phyloP scores from a whole-genome alignment of 2,888 invertebrate genomes.

The Thera britannica region DNA sequence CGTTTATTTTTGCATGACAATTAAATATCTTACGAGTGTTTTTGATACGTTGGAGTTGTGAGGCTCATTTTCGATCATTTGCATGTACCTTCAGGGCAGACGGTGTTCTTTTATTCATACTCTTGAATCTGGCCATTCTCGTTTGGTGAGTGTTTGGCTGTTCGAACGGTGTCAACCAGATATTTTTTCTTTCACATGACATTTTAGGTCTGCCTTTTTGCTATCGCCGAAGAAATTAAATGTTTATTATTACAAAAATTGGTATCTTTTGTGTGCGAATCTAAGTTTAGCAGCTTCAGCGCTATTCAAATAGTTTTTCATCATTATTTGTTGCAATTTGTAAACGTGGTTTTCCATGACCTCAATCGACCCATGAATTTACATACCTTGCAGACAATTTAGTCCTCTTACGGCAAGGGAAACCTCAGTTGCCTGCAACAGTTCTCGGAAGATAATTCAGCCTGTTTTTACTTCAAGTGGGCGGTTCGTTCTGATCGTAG shows the following conservation, averaged over 20 bases:
- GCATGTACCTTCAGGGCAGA: conserved; percentile 65
- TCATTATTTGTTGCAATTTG: conserved; percentile 44
- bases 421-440: conserved; percentile 53
- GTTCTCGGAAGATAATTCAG: conserved; percentile 66
- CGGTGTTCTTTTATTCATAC: conserved; percentile 72
- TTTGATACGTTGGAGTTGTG: conserved; percentile 56
- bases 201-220: conserved; percentile 51
- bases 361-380: conserved; percentile 57
- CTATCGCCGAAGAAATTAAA: conserved; percentile 51
- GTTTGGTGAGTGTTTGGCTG: conserved; percentile 63
- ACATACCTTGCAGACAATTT: conserved; percentile 54
- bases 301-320: conserved; percentile 46
- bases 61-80: conserved; percentile 63
- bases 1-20: conserved; percentile 77
- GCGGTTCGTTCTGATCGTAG: conserved; percentile 68
- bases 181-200: conserved; percentile 59
- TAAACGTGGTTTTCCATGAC: conserved; percentile 48
- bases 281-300: conserved; percentile 30
- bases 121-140: conserved; percentile 72
- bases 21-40: conserved; percentile 62
- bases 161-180: conserved; percentile 68
- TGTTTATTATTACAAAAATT: conserved; percentile 47
- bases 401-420: conserved; percentile 53
- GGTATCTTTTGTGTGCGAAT: conserved; percentile 44
- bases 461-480: conserved; percentile 69